Percentiles rank a stretch among this genome's conserved stretches.
phyloP scores from a whole-genome alignment of 2,797 vertebrate species.

The Phrynocephalus vlangalii region DNA sequence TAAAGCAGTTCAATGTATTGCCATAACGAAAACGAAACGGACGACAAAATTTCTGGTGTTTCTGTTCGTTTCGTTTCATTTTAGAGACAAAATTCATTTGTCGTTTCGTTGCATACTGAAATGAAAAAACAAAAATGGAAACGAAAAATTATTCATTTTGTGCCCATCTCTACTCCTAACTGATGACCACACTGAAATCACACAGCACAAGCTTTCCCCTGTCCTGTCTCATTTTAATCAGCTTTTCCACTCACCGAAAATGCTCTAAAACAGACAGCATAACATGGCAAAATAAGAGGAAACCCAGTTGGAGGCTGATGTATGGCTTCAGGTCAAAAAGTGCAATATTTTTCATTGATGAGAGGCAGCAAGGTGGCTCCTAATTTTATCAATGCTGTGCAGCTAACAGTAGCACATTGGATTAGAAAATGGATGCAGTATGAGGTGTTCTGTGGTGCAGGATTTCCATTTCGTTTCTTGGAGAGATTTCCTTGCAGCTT shows the following conservation, averaged over 20 bases:
- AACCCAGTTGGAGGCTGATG: constrained; percentile 43
- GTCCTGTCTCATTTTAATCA: constrained; percentile 31
- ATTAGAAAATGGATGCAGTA: constrained; percentile 54
- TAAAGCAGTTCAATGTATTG: too few species aligned
- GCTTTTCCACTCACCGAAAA: constrained; percentile 15
- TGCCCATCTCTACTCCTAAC: background rate
- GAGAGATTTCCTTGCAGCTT: constrained; percentile 64
- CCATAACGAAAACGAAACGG: too few species aligned
- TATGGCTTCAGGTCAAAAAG: constrained; percentile 42
- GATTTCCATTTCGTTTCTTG: constrained; percentile 68
- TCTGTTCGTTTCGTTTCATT: too few species aligned
- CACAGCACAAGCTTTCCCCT: constrained; percentile 10
- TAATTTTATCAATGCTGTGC: constrained; percentile 58
- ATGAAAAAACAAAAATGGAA: too few species aligned
- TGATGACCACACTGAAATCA: constrained; percentile 1
- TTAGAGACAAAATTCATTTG: too few species aligned
- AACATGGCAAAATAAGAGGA: constrained; percentile 32
- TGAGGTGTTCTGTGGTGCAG: constrained; percentile 62
- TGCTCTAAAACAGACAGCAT: constrained; percentile 1
- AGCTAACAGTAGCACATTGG: constrained; percentile 54
- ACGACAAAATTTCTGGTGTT: too few species aligned
- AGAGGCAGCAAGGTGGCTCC: constrained; percentile 47
- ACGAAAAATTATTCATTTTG: too few species aligned
- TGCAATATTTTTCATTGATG: constrained; percentile 49
- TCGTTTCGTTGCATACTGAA: too few species aligned